Conservation (phyloP, 1,140 invertebrate genomes). For the Antheraea pernyi region DNA sequence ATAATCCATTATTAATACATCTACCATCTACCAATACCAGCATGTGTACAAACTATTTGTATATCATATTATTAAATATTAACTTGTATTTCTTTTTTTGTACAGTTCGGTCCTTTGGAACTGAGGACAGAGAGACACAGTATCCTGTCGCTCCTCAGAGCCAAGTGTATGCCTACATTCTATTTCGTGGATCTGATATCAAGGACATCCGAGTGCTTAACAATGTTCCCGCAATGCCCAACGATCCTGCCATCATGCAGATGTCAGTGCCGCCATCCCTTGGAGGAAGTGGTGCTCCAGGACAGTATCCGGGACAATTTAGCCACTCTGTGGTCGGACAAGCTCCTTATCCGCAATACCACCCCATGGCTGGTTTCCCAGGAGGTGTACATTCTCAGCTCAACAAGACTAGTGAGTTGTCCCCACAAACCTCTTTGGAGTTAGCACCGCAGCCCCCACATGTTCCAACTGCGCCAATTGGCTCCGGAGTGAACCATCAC, state of each 20-base stretch:
- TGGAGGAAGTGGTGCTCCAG: constrained; percentile 57
- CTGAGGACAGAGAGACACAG: constrained; percentile 96
- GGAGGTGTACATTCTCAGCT: constrained; percentile 78
- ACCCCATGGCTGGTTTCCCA: constrained; percentile 82
- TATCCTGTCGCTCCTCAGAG: constrained; percentile 96
- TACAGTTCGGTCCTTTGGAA: constrained; percentile 98
- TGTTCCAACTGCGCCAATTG: constrained; percentile 57
- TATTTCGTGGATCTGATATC: constrained; percentile 98
- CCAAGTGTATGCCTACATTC: constrained; percentile 99
- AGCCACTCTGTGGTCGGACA: constrained; percentile 70
- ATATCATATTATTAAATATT: no score
- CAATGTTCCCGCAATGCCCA: constrained; percentile 86
- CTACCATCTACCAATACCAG: no score
- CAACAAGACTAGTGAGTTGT: constrained; percentile 90
- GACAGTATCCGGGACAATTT: constrained; percentile 68
- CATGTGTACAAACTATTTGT: no score
- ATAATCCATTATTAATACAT: no score
- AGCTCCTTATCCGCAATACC: constrained; percentile 73
- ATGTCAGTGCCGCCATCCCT: constrained; percentile 86
- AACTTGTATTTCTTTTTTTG: constrained; percentile 54
- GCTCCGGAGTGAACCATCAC: constrained; percentile 76
- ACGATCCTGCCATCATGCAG: constrained; percentile 98
- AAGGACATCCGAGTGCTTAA: constrained; percentile 98
- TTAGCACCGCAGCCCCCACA: constrained; percentile 59
- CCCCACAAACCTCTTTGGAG: constrained; percentile 76